Evolutionary conservation across 2,888 invertebrate genomes (phyloP), one percentile per base, ranked within the genome.

Genomic region (Drosophila fungiperda): DNA sequence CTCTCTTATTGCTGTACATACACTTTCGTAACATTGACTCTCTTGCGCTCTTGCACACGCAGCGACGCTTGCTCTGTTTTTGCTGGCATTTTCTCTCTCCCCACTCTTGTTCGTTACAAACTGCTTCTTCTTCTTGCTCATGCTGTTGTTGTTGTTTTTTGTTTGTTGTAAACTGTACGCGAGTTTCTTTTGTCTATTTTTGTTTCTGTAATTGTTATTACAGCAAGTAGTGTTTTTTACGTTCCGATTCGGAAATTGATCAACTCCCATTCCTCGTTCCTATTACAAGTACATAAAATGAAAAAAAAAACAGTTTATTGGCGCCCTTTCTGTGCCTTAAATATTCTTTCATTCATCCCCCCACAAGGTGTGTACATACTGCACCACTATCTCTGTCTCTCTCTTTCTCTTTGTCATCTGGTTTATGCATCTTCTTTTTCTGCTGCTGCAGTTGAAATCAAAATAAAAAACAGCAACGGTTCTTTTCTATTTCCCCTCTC

Each of bases 21-120:
- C 83, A 81, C 75, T 75, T 85, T 88, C 84, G 87, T 86, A 88
- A 75, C 79, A 80, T 62, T 69, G 77, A 42, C 68, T 20, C 57
- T 42, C 26, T 35, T 36, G 26, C 60, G 23, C 67, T 54, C 63
- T 59, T 60, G 53, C 60, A 49, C 36, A 15, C 12, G 6, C 57
- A 20, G 64, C 72, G n/a, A 72, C 49, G 73, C 73, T 73, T 73
- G 73, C 87, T 81, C 82, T 82, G 85, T 82, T 86, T 87, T 87
- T 88, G 87, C 77, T 87, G 70, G 78, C 68, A 75, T 73, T 90
- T 71, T 81, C 77, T 63, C 84, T 76, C 86, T 88, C 89, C 84
- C 87, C 84, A 90, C 89, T 78, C 88, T 87, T 71, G 85, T 88
- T 90, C 88, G 87, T 88, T 89, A 83, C 80, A 86, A 80, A 77